Evolutionary conservation across 1,140 invertebrate genomes (phyloP).

Genomic region (Sycophaga agraensis): DNA sequence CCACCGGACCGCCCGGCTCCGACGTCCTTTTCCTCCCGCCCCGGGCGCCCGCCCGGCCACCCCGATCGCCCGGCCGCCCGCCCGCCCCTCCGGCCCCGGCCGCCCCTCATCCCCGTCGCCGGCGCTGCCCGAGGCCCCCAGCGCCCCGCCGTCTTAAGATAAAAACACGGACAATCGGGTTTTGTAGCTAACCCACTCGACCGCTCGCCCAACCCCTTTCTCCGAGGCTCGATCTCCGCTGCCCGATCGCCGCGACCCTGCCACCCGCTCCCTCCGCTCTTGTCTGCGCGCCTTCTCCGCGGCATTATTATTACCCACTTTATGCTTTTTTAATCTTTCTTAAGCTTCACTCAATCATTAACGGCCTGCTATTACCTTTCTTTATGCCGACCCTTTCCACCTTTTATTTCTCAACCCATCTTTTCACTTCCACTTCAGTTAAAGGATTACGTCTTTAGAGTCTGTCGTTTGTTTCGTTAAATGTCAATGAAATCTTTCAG

Average conservation of each 20-base stretch:
- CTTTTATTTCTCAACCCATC: too few relatives aligned
- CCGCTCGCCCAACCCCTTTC: constrained; percentile 29
- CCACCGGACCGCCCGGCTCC: neutral
- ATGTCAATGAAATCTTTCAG: too few relatives aligned
- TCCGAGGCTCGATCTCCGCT: neutral
- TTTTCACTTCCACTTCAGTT: too few relatives aligned
- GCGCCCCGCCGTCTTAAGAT: constrained; percentile 46
- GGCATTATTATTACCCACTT: too few relatives aligned
- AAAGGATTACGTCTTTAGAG: too few relatives aligned
- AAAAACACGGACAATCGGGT: constrained; percentile 56
- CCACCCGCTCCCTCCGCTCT: constrained; percentile 22
- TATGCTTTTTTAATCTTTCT: too few relatives aligned
- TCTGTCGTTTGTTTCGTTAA: too few relatives aligned
- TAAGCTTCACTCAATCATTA: too few relatives aligned
- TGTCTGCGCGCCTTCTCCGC: constrained; percentile 9
- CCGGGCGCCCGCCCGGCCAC: neutral
- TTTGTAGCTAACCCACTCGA: constrained; percentile 51
- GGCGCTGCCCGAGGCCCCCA: neutral
- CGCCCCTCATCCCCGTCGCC: neutral
- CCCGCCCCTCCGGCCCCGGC: constrained; percentile 30
- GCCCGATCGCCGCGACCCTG: too few relatives aligned
- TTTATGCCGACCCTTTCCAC: too few relatives aligned
- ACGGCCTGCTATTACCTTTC: too few relatives aligned
- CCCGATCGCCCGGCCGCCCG: constrained; percentile 26
- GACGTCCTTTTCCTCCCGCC: neutral